Conservation (phyloP, 2,888 invertebrate genomes). For the Metallyticus violacea region DNA sequence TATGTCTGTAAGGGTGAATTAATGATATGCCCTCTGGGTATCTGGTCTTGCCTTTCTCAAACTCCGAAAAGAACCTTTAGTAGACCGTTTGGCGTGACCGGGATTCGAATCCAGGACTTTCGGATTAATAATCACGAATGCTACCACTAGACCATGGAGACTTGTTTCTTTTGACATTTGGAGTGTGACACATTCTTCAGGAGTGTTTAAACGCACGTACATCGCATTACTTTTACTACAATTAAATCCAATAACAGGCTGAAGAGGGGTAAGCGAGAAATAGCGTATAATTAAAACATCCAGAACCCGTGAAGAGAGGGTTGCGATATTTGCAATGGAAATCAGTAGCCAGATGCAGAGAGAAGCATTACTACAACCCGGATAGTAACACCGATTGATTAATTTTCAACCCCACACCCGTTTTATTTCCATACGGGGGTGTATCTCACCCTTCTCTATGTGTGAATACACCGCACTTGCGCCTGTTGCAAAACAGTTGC, state of each 20-base stretch:
- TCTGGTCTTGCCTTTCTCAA: too few relatives aligned
- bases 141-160: background rate
- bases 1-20: too few relatives aligned
- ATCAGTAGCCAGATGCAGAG: background rate
- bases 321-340: background rate
- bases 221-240: background rate
- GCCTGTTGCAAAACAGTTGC: background rate
- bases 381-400: background rate
- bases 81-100: too few relatives aligned
- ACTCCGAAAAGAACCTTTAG: too few relatives aligned
- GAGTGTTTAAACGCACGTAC: background rate
- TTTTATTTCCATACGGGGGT: background rate
- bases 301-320: background rate
- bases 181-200: background rate
- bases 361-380: background rate
- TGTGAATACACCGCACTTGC: background rate
- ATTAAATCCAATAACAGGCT: background rate
- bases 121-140: too few relatives aligned
- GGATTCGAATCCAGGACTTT: too few relatives aligned
- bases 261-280: background rate
- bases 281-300: background rate
- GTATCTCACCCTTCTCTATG: background rate
- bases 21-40: too few relatives aligned
- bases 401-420: background rate
- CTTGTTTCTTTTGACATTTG: background rate